These are phyloP conservation scores for Diadromus collaris DNA, from an alignment of 2,888 invertebrate species.

Conservation along the genomic window DNA sequence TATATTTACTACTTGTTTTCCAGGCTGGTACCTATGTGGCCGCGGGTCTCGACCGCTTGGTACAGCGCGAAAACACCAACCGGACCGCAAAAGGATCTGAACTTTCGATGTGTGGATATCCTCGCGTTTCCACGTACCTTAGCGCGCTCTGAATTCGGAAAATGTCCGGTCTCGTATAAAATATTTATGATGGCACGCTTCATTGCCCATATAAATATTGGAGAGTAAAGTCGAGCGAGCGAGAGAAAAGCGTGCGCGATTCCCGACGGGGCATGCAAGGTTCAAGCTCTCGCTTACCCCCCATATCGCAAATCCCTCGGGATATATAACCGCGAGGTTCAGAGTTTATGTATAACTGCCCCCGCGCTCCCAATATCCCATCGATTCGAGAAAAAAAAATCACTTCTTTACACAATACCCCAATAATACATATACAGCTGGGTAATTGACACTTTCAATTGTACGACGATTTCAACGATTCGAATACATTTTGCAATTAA, in stretches of 20 bases:
- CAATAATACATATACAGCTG: neutral
- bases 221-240: conserved; percentile 25
- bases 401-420: conserved; percentile 6
- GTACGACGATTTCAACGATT: neutral
- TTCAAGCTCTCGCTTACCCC: conserved; percentile 26
- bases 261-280: conserved; percentile 18
- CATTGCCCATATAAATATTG: conserved; percentile 68
- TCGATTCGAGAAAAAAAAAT: conserved; percentile 16
- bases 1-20: neutral
- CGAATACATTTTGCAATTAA: neutral
- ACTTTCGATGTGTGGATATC: conserved; percentile 17
- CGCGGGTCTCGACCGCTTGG: conserved; percentile 1
- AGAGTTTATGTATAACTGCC: conserved; percentile 32
- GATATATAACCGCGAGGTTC: conserved; percentile 33
- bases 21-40: neutral
- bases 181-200: conserved; percentile 68
- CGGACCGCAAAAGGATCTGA: conserved; percentile 21
- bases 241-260: conserved; percentile 40
- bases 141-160: conserved; percentile 64
- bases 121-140: conserved; percentile 36
- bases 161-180: conserved; percentile 63
- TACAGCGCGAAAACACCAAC: conserved; percentile 4
- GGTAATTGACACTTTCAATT: too few relatives aligned
- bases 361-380: conserved; percentile 24
- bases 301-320: conserved; percentile 34